A percentile compares a stretch with the other conserved stretches of the same genome.
phyloP scores from a whole-genome alignment of 1,140 invertebrate genomes.

The Holotrichia oblita region DNA sequence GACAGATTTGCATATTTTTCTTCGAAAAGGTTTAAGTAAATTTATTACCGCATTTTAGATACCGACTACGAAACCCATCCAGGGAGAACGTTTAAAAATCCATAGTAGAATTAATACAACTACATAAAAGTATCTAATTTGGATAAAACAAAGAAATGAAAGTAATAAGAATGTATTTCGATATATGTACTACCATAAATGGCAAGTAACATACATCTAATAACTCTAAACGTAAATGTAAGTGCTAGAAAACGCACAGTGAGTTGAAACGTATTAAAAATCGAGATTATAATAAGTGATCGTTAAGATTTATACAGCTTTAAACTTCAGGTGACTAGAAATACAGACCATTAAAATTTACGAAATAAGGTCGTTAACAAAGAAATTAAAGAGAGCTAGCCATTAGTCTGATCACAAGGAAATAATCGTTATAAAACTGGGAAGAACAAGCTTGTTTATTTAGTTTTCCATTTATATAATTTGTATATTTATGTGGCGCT shows the following conservation, averaged over 20 bases:
- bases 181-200: no score
- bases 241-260: neutral
- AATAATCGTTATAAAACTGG: neutral
- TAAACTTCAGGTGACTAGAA: no score
- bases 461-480: neutral
- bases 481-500: neutral
- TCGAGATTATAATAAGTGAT: neutral
- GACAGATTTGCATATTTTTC: neutral
- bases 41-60: constrained; percentile 22
- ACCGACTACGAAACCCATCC: neutral
- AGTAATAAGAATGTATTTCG: no score
- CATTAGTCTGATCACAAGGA: neutral
- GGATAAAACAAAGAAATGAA: no score
- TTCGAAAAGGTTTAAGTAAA: neutral
- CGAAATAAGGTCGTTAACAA: neutral
- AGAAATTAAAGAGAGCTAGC: neutral
- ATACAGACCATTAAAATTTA: neutral
- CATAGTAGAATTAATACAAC: no score
- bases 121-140: no score
- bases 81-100: neutral
- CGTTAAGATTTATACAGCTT: neutral
- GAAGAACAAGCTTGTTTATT: neutral
- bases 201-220: no score
- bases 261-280: no score
- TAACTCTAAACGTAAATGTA: neutral